A percentile compares a stretch with the other conserved stretches of the same genome.
Conservation (phyloP, 23 tunicate species). For the Botrylloides violaceus region DNA sequence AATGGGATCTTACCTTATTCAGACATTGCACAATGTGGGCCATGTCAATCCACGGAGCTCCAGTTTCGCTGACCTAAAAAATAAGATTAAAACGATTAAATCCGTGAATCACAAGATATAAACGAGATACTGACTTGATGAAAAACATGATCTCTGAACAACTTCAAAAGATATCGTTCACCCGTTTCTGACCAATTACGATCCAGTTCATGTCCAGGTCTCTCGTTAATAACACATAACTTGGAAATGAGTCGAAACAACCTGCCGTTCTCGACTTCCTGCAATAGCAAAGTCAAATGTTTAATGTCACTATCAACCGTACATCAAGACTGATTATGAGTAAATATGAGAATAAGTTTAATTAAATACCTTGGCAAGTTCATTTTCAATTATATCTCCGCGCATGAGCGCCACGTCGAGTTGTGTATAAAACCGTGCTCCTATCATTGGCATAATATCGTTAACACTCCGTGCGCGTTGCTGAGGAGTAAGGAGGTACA, state of each 20-base stretch:
- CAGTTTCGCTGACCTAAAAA: slow-evolving; percentile 60
- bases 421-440: slow-evolving; percentile 91
- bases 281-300: too few species aligned
- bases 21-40: slow-evolving; percentile 83
- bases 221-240: slow-evolving; percentile 66
- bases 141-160: slow-evolving; percentile 89
- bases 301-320: too few species aligned
- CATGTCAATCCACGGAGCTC: slow-evolving; percentile 85
- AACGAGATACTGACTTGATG: slow-evolving; percentile 34
- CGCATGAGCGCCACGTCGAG: slow-evolving; percentile 82
- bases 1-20: slow-evolving; percentile 60
- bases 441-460: slow-evolving; percentile 98
- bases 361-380: slow-evolving; percentile 90
- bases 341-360: too few species aligned
- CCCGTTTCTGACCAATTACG: slow-evolving; percentile 94
- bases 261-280: slow-evolving; percentile 94
- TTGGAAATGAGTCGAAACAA: slow-evolving; percentile 75
- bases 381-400: slow-evolving; percentile 91
- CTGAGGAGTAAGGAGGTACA: slow-evolving; percentile 81
- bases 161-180: slow-evolving; percentile 77
- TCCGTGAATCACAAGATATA: not conserved
- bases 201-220: slow-evolving; percentile 70
- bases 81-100: not conserved
- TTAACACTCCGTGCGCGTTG: slow-evolving; percentile 66
- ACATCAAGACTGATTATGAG: too few species aligned